Evolutionary conservation across 2,888 invertebrate genomes (phyloP).

Genomic region (Beris morrisii): DNA sequence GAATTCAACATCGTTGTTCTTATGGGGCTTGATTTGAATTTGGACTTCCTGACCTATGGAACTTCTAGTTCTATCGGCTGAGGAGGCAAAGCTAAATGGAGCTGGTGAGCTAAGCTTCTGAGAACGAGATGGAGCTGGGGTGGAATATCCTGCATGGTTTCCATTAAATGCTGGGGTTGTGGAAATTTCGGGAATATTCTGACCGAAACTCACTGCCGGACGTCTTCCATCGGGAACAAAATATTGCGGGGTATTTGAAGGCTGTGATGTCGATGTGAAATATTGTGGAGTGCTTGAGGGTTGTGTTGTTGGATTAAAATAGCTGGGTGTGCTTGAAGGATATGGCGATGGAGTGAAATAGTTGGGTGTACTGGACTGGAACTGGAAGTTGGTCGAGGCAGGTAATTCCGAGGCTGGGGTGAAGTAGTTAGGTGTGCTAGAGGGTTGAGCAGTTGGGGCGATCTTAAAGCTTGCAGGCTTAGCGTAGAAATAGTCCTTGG

Average conservation of each 20-base stretch:
- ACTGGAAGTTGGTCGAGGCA: no score
- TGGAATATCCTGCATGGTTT: slow-evolving; percentile 10
- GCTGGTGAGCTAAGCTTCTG: slow-evolving; percentile 25
- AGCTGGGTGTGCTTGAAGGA: no score
- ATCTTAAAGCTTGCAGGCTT: no score
- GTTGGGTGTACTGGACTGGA: no score
- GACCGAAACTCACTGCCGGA: slow-evolving; percentile 17
- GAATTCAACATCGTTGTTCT: no score
- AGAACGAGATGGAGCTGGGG: background rate
- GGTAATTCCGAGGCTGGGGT: no score
- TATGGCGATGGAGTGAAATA: no score
- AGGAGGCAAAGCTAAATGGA: slow-evolving; percentile 16
- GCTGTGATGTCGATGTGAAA: background rate
- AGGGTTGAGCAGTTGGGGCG: no score
- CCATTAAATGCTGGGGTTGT: slow-evolving; percentile 1
- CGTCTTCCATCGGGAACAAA: slow-evolving; percentile 20
- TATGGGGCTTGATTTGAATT: no score
- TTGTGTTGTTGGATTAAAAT: no score
- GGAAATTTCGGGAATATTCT: background rate
- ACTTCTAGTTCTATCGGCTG: slow-evolving; percentile 14
- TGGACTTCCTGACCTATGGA: background rate
- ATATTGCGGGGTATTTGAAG: slow-evolving; percentile 3
- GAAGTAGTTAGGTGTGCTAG: no score
- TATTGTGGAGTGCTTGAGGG: background rate
- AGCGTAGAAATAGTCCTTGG: no score